Evolutionary conservation across 1,140 invertebrate species (phyloP).

Genomic region (Nylanderia fulva): DNA sequence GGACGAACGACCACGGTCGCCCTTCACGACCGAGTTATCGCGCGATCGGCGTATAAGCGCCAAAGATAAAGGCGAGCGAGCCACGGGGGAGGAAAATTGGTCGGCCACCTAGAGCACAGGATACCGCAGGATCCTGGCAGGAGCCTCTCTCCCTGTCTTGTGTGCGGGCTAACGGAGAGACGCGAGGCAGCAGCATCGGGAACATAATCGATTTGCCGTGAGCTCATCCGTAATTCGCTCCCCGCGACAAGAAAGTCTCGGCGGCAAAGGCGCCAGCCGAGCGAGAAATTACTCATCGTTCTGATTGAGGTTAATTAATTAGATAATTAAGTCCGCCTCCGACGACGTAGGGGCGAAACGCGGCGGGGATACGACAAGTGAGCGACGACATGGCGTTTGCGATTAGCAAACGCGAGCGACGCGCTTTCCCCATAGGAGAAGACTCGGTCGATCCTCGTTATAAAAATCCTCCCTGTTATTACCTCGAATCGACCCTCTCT

Average conservation of each 20-base stretch:
- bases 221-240: slow-evolving; percentile 85
- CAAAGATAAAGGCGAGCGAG: slow-evolving; percentile 66
- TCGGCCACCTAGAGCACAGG: slow-evolving; percentile 71
- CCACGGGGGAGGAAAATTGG: slow-evolving; percentile 63
- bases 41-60: slow-evolving; percentile 69
- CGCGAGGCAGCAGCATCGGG: slow-evolving; percentile 73
- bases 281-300: slow-evolving; percentile 87
- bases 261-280: slow-evolving; percentile 84
- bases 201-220: slow-evolving; percentile 85
- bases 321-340: slow-evolving; percentile 85
- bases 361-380: slow-evolving; percentile 36
- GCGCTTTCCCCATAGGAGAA: slow-evolving; percentile 52
- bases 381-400: slow-evolving; percentile 4
- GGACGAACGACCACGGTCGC: slow-evolving; percentile 54
- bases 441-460: slow-evolving; percentile 69
- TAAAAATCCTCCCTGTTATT: slow-evolving; percentile 72
- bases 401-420: slow-evolving; percentile 15
- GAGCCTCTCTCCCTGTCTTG: neutral
- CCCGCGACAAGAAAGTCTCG: slow-evolving; percentile 85
- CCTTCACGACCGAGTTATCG: slow-evolving; percentile 72
- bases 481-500: slow-evolving; percentile 47
- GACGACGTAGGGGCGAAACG: slow-evolving; percentile 16
- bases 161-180: slow-evolving; percentile 47
- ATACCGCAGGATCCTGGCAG: slow-evolving; percentile 69
- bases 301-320: slow-evolving; percentile 87